Percentiles rank a stretch among this genome's conserved stretches.
These are phyloP conservation scores for Nothoprocta perdicaria DNA, from an alignment of 2,113 vertebrate species.

Conservation along the genomic window DNA sequence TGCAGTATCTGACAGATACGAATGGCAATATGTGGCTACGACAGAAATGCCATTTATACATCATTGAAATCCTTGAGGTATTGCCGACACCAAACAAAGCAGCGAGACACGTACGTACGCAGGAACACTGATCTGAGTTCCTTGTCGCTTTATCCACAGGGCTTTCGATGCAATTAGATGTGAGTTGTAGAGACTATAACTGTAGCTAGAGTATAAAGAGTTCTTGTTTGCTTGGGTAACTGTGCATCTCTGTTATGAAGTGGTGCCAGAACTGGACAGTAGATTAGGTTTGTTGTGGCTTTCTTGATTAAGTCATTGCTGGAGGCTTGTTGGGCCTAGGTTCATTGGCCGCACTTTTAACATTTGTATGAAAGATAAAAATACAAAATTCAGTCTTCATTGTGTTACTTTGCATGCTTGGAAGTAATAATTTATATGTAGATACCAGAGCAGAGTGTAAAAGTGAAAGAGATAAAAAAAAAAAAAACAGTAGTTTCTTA, in stretches of 20 bases:
- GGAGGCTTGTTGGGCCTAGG: background rate
- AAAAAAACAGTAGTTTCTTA: background rate
- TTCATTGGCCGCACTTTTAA: background rate
- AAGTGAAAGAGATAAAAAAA: background rate
- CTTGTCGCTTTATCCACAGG: fast-evolving
- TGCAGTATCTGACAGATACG: conserved; percentile 86
- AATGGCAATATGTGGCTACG: conserved; percentile 91
- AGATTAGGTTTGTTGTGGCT: background rate
- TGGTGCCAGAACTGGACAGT: background rate
- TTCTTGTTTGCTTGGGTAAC: fast-evolving
- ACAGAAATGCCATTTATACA: conserved; percentile 85
- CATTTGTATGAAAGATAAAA: background rate
- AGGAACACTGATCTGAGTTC: background rate
- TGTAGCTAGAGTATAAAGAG: background rate
- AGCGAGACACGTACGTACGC: conserved; percentile 71
- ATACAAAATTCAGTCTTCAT: background rate
- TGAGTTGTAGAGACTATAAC: background rate
- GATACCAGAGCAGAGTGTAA: background rate
- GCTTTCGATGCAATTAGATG: fast-evolving
- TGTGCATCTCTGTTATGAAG: background rate
- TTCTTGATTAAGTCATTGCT: background rate
- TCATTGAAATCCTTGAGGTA: conserved; percentile 87
- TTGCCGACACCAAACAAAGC: conserved; percentile 45
- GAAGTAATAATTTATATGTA: background rate
- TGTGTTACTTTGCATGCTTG: background rate